Evolutionary conservation across 1,140 invertebrate genomes (phyloP), one percentile per base, ranked within the genome.

Genomic region (Tribolium madens): DNA sequence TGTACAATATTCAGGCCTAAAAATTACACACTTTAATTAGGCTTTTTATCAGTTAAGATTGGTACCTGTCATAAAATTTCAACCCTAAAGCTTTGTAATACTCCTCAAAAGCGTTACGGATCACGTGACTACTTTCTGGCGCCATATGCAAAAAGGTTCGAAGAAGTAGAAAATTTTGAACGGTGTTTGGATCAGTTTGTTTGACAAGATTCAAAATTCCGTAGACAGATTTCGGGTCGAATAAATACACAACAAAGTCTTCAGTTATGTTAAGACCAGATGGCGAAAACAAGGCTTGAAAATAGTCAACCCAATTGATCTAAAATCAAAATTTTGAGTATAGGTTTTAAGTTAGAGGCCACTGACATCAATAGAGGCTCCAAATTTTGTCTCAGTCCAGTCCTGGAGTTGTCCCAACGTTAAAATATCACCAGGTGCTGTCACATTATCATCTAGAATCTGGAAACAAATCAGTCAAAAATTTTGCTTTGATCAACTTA

Each of bases 251-350:
- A 60, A 75, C 52, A 0, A 78, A 82, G 5, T 81, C 53, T 26
- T 81, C 76, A 1, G 76, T 79, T 1, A 84, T 78, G 3, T 81
- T 73, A 1, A 79, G 53, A 7, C 79, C 78, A 2, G 81, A 52
- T 21, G 60, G 50, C 17, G 73, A 75, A 17, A 84, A 77, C 0
- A 78, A 18, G 5, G 17, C 73, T 21, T 82, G 76, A 0, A 84
- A 64, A 73, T 83, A 85, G n/a, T 82, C 77, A 1, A 84, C 52
- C 84, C 84, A 85, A 53, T 85, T 77, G 15, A 85, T 60, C 84
- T 85, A 52, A 14, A 83, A 83, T 57, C 2, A 60, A 50, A 73
- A 69, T 13, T 33, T 26, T 26, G 21, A 14, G 21, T n/a, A 18
- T 18, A 10, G 31, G 7, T 2, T 9, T 2, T 15, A 68, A 70